phyloP scores from a whole-genome alignment of 2,113 vertebrate genomes.

The Ranitomeya imitator region DNA sequence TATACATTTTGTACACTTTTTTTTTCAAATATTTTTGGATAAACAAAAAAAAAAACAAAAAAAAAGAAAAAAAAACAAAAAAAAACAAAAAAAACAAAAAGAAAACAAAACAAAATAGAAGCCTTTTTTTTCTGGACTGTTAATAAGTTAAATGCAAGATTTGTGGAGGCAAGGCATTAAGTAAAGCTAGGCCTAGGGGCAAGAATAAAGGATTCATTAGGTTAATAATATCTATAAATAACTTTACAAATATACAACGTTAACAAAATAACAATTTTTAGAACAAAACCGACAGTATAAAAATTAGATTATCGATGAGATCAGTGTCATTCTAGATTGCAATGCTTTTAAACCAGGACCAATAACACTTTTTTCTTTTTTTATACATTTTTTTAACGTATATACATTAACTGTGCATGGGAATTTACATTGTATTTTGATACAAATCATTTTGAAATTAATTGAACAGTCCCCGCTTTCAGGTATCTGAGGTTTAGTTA shows the following conservation, averaged over 20 bases:
- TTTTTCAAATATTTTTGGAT: constrained; percentile 60
- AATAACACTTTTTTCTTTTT: constrained; percentile 59
- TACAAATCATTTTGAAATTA: constrained; percentile 79
- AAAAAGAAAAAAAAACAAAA: constrained; percentile 70
- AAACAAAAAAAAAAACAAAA: constrained; percentile 51
- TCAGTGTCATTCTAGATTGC: constrained; percentile 85
- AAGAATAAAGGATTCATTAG: constrained; percentile 76
- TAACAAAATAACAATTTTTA: constrained; percentile 84
- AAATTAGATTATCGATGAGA: constrained; percentile 68
- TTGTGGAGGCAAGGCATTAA: constrained; percentile 72
- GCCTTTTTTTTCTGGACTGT: constrained; percentile 75
- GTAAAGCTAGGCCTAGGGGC: constrained; percentile 77
- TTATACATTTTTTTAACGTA: constrained; percentile 61
- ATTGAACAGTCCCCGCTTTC: constrained; percentile 73
- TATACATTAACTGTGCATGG: constrained; percentile 77
- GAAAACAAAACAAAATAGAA: too few relatives aligned
- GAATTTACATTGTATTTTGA: constrained; percentile 82
- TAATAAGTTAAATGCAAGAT: constrained; percentile 91
- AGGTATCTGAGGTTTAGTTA: constrained; percentile 72
- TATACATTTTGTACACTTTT: constrained; percentile 71
- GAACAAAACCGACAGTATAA: constrained; percentile 78
- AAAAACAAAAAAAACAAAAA: constrained; percentile 63
- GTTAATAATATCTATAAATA: constrained; percentile 94
- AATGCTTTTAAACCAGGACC: constrained; percentile 68
- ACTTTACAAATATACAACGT: constrained; percentile 96